phyloP scores from a whole-genome alignment of 1,140 invertebrate genomes.

The Aphelenchoides fujianensis region DNA sequence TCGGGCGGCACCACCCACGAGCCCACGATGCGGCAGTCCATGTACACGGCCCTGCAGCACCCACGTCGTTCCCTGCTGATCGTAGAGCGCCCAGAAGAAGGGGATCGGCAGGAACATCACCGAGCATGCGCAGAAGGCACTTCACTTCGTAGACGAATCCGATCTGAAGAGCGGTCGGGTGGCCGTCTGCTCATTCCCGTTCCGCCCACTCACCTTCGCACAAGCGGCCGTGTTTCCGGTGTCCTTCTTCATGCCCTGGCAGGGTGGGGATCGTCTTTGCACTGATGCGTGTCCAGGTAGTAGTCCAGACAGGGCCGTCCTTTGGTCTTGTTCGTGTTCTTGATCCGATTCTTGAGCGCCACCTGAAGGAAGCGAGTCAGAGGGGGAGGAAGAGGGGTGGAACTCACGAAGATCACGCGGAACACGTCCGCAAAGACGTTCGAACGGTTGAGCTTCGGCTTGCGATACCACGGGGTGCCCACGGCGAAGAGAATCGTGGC shows the following conservation, averaged over 20 bases:
- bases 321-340: too few relatives aligned
- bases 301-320: background rate
- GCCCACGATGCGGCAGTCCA: constrained; percentile 50
- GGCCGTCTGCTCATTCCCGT: background rate
- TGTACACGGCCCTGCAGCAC: constrained; percentile 38
- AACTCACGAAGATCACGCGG: constrained; percentile 21
- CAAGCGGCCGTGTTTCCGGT: background rate
- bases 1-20: constrained; percentile 72
- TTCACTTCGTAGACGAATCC: background rate
- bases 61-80: constrained; percentile 4
- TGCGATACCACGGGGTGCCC: constrained; percentile 73
- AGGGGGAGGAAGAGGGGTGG: constrained; percentile 14
- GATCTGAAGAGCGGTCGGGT: background rate
- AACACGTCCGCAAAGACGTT: constrained; percentile 22
- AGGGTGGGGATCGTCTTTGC: background rate
- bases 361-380: background rate
- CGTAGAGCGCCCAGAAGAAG: background rate
- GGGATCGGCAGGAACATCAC: background rate
- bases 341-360: too few relatives aligned
- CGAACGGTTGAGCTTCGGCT: constrained; percentile 2
- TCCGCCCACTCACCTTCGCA: background rate
- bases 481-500: constrained; percentile 68
- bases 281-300: background rate
- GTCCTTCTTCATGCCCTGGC: background rate
- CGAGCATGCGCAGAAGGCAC: background rate